Base-by-base conservation (phyloP, 2,113 vertebrate genomes). In the Carassius auratus region DNA sequence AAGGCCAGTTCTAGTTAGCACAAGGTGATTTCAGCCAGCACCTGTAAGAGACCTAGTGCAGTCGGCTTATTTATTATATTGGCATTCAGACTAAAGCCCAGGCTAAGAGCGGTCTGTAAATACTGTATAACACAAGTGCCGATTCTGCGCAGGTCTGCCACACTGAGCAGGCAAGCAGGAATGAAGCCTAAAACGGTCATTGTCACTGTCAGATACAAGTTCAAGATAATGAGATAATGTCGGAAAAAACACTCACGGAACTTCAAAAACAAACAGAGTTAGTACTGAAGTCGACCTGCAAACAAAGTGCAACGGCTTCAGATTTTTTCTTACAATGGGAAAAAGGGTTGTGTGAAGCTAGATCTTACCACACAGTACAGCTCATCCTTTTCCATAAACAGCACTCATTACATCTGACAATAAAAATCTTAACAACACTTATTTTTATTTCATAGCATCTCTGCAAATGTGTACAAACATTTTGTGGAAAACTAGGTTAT, bases 301-400 rank as follows among this genome's bases (percentile, higher is more conserved):
- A 79, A 59, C 42, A 84, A 64, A 45, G 76, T 52, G 52, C 5
- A 33, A 81, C 68, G 81, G 30, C 45, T 1, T 33, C 33, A 1
- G 81, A 42, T 84, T 75, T 74, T 55, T 84, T 68, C n/a, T 84
- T 64, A 74, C 62, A 87, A 80, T 73, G 30, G 26, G 62, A 69
- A 55, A 55, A 36, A 19, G 30, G 48, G 33, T 45, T 0, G 9
- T 55, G 84, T 64, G 75, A 78, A 55, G 26, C 48, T 23, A 3
- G 48, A 26, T 84, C 62, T 45, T 45, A 15, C 38, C 4, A 23
- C 59, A 64, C 12, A 64, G 21, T 64, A 36, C 75, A 77, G 9
- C 42, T 30, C 45, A 64, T 76, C 10, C 76, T 52, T 52, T 78
- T 23, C 74, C 50, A 52, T 85, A 36, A 36, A 33, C 8, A 66